phyloP scores from a whole-genome alignment of 1,140 invertebrate genomes.

The Harpegnathos saltator region DNA sequence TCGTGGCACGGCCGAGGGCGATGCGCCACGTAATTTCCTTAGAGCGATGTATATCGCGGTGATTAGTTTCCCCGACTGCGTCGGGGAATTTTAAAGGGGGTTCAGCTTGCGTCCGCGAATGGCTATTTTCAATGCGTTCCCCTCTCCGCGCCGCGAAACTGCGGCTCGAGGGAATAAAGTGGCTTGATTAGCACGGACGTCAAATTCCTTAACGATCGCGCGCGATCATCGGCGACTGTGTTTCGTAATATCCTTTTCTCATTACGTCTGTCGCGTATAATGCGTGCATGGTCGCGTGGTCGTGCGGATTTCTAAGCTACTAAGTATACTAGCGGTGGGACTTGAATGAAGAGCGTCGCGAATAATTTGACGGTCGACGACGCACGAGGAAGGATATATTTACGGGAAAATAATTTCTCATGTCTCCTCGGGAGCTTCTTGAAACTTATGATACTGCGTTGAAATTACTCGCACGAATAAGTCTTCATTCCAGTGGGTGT shows the following conservation, averaged over 20 bases:
- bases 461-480: constrained; percentile 36
- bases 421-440: background rate
- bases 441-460: background rate
- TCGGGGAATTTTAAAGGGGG: constrained; percentile 32
- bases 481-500: constrained; percentile 4
- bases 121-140: too few relatives aligned
- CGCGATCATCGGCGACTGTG: background rate
- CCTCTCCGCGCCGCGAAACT: background rate
- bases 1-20: constrained; percentile 43
- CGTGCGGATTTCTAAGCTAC: background rate
- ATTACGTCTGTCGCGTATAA: constrained; percentile 6
- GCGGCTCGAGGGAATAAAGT: background rate
- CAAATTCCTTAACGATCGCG: background rate
- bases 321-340: too few relatives aligned
- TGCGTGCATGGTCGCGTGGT: background rate
- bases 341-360: background rate
- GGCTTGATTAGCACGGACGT: background rate
- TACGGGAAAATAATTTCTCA: constrained; percentile 18
- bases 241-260: background rate
- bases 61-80: constrained; percentile 56
- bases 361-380: background rate
- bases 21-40: constrained; percentile 51
- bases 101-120: background rate
- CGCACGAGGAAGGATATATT: background rate
- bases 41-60: constrained; percentile 54